These are phyloP conservation scores for Megaleporinus macrocephalus DNA, from an alignment of 2,113 vertebrate genomes.

Conservation along the genomic window DNA sequence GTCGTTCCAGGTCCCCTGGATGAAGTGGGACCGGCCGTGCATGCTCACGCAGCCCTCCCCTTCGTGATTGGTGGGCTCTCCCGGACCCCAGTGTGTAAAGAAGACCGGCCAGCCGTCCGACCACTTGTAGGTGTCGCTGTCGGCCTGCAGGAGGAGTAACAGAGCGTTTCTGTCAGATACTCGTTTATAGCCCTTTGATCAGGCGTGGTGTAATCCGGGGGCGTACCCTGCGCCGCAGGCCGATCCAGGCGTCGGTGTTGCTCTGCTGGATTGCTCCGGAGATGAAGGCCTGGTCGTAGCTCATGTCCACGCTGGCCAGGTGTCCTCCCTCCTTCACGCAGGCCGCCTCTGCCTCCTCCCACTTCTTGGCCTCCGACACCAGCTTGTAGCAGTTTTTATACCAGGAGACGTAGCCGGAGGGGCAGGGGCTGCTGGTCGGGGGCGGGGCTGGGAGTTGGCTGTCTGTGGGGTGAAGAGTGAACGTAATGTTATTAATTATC, in stretches of 20 bases:
- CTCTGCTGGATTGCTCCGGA: slow-evolving; percentile 71
- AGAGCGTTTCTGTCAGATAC: not conserved
- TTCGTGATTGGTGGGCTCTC: slow-evolving; percentile 72
- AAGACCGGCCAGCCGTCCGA: slow-evolving; percentile 78
- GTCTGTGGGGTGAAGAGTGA: slow-evolving; percentile 64
- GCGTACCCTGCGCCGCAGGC: slow-evolving; percentile 66
- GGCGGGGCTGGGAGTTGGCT: slow-evolving; percentile 68
- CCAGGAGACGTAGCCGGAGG: slow-evolving; percentile 72
- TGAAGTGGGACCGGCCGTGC: slow-evolving; percentile 35
- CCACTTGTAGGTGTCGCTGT: slow-evolving; percentile 67
- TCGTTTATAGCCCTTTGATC: not conserved
- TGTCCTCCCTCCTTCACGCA: slow-evolving; percentile 67
- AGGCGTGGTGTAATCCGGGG: too few relatives aligned
- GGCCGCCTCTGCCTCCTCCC: slow-evolving; percentile 68
- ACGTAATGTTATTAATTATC: not conserved
- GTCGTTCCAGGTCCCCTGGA: slow-evolving; percentile 83
- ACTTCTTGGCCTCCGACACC: slow-evolving; percentile 66
- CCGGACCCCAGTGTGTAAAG: slow-evolving; percentile 80
- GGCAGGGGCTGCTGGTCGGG: slow-evolving; percentile 70
- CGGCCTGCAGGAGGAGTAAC: slow-evolving; percentile 52
- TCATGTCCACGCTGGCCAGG: slow-evolving; percentile 79
- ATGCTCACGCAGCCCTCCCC: slow-evolving; percentile 79
- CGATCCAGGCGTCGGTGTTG: slow-evolving; percentile 75
- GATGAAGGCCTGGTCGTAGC: slow-evolving; percentile 81
- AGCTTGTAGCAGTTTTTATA: slow-evolving; percentile 78